Evolutionary conservation across 2,888 invertebrate genomes (phyloP).

Genomic region (Meandrusa payeni): DNA sequence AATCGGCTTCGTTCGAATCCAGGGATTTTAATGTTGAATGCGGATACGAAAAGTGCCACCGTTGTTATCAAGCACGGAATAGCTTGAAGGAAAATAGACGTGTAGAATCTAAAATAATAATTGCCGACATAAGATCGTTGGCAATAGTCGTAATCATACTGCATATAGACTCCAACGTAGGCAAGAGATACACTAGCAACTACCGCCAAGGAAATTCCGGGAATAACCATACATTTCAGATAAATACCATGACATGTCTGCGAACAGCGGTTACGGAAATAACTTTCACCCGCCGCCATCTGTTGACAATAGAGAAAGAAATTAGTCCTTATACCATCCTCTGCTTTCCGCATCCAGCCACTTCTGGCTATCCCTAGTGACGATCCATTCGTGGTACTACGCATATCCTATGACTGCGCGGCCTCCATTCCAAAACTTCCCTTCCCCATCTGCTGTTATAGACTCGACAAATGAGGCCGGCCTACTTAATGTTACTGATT

Average conservation of each 20-base stretch:
- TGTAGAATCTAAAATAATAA: slow-evolving; percentile 77
- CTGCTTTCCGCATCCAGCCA: too few relatives aligned
- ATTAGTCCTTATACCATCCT: too few relatives aligned
- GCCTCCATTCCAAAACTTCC: too few relatives aligned
- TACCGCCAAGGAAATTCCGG: too few relatives aligned
- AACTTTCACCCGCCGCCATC: slow-evolving; percentile 84
- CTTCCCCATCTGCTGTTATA: too few relatives aligned
- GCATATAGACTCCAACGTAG: slow-evolving; percentile 81
- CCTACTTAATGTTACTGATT: too few relatives aligned
- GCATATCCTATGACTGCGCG: too few relatives aligned
- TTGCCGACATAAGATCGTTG: slow-evolving; percentile 76
- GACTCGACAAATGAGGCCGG: too few relatives aligned
- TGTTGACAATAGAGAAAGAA: slow-evolving; percentile 34
- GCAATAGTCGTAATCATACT: slow-evolving; percentile 86
- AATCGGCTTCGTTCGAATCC: slow-evolving; percentile 76
- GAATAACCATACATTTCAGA: too few relatives aligned
- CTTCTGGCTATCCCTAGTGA: too few relatives aligned
- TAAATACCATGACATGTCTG: too few relatives aligned
- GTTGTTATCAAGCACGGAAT: slow-evolving; percentile 80
- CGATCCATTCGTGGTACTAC: too few relatives aligned
- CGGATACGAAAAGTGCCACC: slow-evolving; percentile 73
- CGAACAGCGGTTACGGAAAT: slow-evolving; percentile 80
- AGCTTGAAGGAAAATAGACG: slow-evolving; percentile 80
- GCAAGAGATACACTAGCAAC: slow-evolving; percentile 78
- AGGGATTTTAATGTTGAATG: slow-evolving; percentile 74